phyloP scores from a whole-genome alignment of 2,113 vertebrate genomes.

The Camelus bactrianus region DNA sequence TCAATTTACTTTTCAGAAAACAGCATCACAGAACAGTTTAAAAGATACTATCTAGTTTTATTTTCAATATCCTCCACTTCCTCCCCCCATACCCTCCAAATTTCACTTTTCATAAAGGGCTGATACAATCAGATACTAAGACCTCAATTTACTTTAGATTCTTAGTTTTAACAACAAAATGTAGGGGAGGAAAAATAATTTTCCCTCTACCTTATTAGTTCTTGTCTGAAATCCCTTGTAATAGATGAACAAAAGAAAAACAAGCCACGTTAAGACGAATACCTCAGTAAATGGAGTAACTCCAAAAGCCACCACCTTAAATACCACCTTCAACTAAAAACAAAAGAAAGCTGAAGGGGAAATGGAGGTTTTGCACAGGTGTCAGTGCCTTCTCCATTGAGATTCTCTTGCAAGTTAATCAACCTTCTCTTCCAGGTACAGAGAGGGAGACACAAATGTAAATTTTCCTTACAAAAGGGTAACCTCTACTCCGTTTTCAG shows the following conservation, averaged over 20 bases:
- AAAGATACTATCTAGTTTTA: neutral
- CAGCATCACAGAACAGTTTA: neutral
- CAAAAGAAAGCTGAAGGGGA: neutral
- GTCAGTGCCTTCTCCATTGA: neutral
- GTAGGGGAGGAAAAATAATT: neutral
- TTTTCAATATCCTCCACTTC: neutral
- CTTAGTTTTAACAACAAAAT: neutral
- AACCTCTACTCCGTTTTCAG: neutral
- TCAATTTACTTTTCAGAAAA: slow-evolving; percentile 39
- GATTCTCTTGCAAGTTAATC: neutral
- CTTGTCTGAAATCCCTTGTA: neutral
- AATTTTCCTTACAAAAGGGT: neutral
- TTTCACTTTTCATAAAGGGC: neutral
- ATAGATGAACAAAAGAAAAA: neutral
- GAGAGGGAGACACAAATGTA: neutral
- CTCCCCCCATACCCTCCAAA: neutral
- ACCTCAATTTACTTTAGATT: neutral
- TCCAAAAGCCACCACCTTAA: neutral
- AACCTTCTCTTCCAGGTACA: neutral
- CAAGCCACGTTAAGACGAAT: neutral
- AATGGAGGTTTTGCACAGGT: neutral
- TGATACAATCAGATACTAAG: neutral
- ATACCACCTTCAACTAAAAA: neutral
- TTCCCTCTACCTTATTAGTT: neutral
- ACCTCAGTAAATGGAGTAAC: neutral